A percentile compares a stretch with the other conserved stretches of the same genome.
phyloP scores from a whole-genome alignment of 2,797 vertebrate species.

The Peromyscus eremicus region DNA sequence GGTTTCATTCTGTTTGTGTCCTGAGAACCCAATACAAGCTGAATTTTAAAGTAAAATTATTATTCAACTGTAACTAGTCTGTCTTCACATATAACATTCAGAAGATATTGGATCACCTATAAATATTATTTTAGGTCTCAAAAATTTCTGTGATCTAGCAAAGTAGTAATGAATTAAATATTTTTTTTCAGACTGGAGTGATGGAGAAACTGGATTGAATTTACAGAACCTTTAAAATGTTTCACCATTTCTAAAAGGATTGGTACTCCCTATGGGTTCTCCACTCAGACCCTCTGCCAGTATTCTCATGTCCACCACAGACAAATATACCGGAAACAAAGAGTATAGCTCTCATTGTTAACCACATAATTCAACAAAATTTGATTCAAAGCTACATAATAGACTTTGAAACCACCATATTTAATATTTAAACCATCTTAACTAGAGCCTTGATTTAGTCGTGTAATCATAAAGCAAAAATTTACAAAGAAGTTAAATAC shows the following conservation, averaged over 20 bases:
- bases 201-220: neutral
- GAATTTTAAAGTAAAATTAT: neutral
- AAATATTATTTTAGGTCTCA: neutral
- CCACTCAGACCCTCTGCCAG: accelerated
- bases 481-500: neutral
- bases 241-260: neutral
- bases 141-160: neutral
- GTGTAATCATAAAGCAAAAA: neutral
- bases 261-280: neutral
- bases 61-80: neutral
- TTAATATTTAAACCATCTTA: slow-evolving; percentile 4
- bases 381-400: neutral
- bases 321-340: neutral
- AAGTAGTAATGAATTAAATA: slow-evolving; percentile 6
- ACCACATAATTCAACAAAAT: neutral
- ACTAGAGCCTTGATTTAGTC: neutral
- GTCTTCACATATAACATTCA: neutral
- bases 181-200: neutral
- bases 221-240: neutral
- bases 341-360: neutral
- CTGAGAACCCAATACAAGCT: neutral
- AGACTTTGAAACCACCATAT: neutral
- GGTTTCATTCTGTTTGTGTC: neutral
- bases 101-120: neutral
- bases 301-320: neutral